phyloP scores from a whole-genome alignment of 1,140 invertebrate genomes.

The Lysiphlebus fabarum region DNA sequence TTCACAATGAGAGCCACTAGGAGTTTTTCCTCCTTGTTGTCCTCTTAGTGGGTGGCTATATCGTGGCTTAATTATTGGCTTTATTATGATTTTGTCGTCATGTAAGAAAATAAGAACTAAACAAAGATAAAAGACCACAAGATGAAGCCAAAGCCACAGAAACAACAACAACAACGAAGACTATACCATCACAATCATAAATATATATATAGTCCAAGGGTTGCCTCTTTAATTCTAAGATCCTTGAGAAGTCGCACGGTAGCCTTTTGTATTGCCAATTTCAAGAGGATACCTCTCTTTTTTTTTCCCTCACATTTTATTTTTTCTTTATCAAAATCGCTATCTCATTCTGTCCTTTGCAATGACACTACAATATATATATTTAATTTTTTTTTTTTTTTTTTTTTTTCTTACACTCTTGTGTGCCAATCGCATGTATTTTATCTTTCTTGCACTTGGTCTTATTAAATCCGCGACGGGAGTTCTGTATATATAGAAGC shows the following conservation, averaged over 20 bases:
- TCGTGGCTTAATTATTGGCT: slow-evolving; percentile 28
- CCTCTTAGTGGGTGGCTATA: slow-evolving; percentile 5
- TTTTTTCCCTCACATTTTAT: background rate
- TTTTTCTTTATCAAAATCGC: background rate
- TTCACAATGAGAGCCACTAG: slow-evolving; percentile 26
- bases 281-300: background rate
- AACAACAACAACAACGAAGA: background rate
- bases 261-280: slow-evolving; percentile 2
- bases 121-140: background rate
- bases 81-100: slow-evolving; percentile 27
- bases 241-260: too few species aligned
- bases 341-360: slow-evolving; percentile 10
- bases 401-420: background rate
- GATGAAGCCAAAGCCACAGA: background rate
- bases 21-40: slow-evolving; percentile 8
- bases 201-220: too few species aligned
- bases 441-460: slow-evolving; percentile 23
- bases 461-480: slow-evolving; percentile 28
- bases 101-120: slow-evolving; percentile 1
- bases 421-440: background rate
- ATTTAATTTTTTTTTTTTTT: background rate
- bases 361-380: background rate
- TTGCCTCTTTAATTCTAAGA: too few species aligned
- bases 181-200: background rate
- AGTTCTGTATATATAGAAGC: slow-evolving; percentile 14